A percentile compares a stretch with the other conserved stretches of the same genome.
These are phyloP conservation scores for Puntigrus tetrazona DNA, from an alignment of 2,113 vertebrate species.

Conservation along the genomic window DNA sequence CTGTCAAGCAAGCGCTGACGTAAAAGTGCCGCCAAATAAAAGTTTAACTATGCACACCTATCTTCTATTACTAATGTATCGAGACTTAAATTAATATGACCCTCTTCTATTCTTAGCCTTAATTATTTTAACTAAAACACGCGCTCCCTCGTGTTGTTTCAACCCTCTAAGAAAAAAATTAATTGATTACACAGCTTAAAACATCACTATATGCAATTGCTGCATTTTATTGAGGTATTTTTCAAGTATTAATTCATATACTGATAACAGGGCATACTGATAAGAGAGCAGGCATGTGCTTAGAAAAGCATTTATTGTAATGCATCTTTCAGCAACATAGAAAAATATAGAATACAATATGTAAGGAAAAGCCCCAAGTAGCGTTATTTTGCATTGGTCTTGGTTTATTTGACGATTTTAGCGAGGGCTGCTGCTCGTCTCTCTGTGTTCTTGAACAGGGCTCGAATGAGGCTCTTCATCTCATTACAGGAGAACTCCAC, in stretches of 20 bases:
- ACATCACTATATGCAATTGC: neutral
- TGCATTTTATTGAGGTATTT: neutral
- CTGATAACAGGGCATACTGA: neutral
- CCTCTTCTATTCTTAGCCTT: neutral
- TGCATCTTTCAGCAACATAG: constrained; percentile 39
- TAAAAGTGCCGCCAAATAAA: constrained; percentile 44
- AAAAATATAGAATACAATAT: constrained; percentile 46
- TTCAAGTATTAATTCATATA: neutral
- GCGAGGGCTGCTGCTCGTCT: constrained; percentile 88
- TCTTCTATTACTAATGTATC: neutral
- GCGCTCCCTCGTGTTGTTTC: neutral
- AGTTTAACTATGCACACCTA: neutral
- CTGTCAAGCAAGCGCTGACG: constrained; percentile 6
- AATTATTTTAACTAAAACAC: neutral
- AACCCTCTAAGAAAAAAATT: too few species aligned
- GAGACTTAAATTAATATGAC: neutral
- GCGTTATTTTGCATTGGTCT: neutral
- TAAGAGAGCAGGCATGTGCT: neutral
- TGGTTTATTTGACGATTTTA: constrained; percentile 75
- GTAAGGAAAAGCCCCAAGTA: constrained; percentile 28
- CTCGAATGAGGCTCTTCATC: constrained; percentile 91
- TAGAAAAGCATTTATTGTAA: constrained; percentile 48
- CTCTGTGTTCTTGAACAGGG: constrained; percentile 97
- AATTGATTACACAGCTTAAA: neutral
- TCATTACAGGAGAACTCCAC: constrained; percentile 86